Evolutionary conservation across 2,113 vertebrate species (phyloP).

Genomic region (Pteropus alecto): DNA sequence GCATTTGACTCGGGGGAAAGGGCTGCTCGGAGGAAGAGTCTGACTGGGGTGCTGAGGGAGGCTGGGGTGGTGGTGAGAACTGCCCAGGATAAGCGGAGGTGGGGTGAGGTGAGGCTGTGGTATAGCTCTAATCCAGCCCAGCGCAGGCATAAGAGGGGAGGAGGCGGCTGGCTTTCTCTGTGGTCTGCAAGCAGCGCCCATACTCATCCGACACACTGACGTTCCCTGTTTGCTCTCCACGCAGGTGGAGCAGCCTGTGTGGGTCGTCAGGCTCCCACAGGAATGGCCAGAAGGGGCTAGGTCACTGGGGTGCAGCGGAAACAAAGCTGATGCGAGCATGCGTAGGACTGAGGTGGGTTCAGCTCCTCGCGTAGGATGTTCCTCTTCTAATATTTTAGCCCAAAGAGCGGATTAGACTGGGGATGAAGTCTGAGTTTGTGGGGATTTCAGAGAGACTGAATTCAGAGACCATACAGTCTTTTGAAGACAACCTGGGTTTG

Average conservation of each 20-base stretch:
- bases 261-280: conserved; percentile 52
- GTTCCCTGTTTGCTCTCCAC: conserved; percentile 23
- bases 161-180: neutral
- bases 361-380: neutral
- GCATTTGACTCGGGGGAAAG: neutral
- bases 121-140: neutral
- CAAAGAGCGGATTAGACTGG: neutral
- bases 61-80: neutral
- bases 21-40: neutral
- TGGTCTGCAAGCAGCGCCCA: conserved; percentile 60
- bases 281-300: neutral
- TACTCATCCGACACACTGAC: neutral
- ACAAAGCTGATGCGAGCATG: neutral
- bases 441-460: neutral
- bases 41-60: neutral
- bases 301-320: neutral
- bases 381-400: neutral
- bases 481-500: neutral
- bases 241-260: neutral
- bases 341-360: neutral
- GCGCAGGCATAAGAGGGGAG: neutral
- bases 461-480: neutral
- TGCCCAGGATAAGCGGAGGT: neutral
- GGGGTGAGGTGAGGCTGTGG: neutral
- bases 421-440: neutral